phyloP scores from a whole-genome alignment of 1,140 invertebrate species.

The Portunus trituberculatus region DNA sequence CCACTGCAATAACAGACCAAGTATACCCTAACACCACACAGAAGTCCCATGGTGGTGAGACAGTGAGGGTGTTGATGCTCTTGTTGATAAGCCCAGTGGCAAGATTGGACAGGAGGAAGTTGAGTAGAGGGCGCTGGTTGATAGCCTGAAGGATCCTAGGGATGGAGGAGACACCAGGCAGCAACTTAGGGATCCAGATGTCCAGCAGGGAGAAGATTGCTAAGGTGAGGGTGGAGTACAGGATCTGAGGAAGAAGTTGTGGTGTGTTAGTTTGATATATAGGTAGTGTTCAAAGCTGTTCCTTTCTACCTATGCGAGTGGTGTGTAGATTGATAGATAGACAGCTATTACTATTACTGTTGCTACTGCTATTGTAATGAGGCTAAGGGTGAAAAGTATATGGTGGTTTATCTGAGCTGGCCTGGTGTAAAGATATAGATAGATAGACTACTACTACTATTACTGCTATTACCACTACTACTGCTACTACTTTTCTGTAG shows the following conservation, averaged over 20 bases:
- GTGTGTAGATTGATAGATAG: too few relatives aligned
- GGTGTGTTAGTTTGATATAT: too few relatives aligned
- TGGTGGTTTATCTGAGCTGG: too few relatives aligned
- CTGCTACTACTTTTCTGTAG: too few relatives aligned
- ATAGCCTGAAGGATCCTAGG: constrained; percentile 48
- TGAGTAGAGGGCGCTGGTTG: constrained; percentile 49
- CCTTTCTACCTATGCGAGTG: too few relatives aligned
- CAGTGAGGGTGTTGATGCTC: constrained; percentile 49
- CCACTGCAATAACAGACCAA: background rate
- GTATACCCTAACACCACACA: background rate
- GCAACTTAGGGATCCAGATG: background rate
- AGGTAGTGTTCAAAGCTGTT: too few relatives aligned
- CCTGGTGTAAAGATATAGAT: too few relatives aligned
- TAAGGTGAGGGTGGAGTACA: constrained; percentile 33
- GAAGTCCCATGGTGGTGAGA: constrained; percentile 49
- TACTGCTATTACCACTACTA: too few relatives aligned
- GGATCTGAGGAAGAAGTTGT: constrained; percentile 28
- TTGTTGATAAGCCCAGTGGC: constrained; percentile 65
- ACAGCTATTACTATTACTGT: too few relatives aligned
- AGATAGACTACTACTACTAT: too few relatives aligned
- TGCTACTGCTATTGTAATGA: too few relatives aligned
- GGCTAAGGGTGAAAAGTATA: too few relatives aligned
- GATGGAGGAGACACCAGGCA: constrained; percentile 25
- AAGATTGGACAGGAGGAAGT: constrained; percentile 59
- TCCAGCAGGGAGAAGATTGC: constrained; percentile 47